phyloP scores from a whole-genome alignment of 2,113 vertebrate genomes.

The Clarias magur region DNA sequence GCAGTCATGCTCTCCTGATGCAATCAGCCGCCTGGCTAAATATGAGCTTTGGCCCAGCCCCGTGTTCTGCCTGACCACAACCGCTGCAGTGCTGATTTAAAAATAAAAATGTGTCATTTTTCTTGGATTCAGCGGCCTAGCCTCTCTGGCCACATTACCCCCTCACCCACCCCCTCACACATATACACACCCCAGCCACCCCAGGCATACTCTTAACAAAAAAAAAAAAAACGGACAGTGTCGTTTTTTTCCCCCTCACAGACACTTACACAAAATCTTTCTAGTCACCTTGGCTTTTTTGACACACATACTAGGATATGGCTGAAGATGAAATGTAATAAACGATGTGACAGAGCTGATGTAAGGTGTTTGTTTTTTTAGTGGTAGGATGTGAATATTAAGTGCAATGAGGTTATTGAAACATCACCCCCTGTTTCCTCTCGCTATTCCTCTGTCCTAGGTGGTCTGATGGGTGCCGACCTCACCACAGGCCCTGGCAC shows the following conservation, averaged over 20 bases:
- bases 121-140: conserved; percentile 60
- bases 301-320: background rate
- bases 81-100: conserved; percentile 69
- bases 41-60: conserved; percentile 72
- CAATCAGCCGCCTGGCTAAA: conserved; percentile 68
- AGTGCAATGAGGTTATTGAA: conserved; percentile 38
- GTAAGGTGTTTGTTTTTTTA: conserved; percentile 10
- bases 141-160: conserved; percentile 34
- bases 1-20: conserved; percentile 55
- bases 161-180: too few species aligned
- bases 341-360: conserved; percentile 37
- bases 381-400: conserved; percentile 33
- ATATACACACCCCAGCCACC: conserved; percentile 4
- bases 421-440: conserved; percentile 42
- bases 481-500: conserved; percentile 98
- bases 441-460: conserved; percentile 73
- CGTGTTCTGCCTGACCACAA: conserved; percentile 67
- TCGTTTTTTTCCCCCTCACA: conserved; percentile 33
- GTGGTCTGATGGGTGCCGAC: conserved; percentile 99
- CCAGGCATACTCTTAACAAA: conserved; percentile 6
- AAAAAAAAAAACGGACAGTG: conserved; percentile 38
- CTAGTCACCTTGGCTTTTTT: conserved; percentile 22
- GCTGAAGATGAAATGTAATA: conserved; percentile 27
- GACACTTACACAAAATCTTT: conserved; percentile 30
- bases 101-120: conserved; percentile 76